A percentile compares a stretch with the other conserved stretches of the same genome.
Evolutionary conservation across 2,888 invertebrate genomes (phyloP).

Genomic region (Seira musarum): DNA sequence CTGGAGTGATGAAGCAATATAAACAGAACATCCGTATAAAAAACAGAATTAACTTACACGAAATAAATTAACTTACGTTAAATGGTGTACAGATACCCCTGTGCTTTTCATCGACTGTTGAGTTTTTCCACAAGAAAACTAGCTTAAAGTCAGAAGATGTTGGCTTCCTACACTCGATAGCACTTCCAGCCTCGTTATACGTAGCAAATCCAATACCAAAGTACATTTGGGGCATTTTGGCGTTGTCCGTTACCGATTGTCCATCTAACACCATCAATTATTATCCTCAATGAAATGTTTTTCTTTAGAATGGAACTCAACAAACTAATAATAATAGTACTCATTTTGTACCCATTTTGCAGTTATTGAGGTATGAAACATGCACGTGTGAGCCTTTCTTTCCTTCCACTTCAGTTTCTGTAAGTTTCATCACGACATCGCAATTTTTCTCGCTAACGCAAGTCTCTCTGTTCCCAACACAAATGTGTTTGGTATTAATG

Average conservation of each 20-base stretch:
- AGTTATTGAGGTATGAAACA: constrained; percentile 35
- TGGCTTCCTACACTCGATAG: constrained; percentile 15
- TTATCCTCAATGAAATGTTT: not conserved
- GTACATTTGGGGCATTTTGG: constrained; percentile 30
- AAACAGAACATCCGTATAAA: too few species aligned
- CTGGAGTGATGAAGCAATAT: too few species aligned
- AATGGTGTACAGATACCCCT: not conserved
- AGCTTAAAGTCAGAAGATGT: constrained; percentile 43
- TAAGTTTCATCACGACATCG: constrained; percentile 38
- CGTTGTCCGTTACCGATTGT: constrained; percentile 4
- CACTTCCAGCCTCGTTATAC: constrained; percentile 21
- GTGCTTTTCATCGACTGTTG: not conserved
- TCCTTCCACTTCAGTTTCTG: not conserved
- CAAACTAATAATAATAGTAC: not conserved
- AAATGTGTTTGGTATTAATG: constrained; percentile 9
- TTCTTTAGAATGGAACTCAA: too few species aligned
- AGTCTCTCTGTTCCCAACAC: constrained; percentile 40
- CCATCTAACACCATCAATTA: constrained; percentile 15
- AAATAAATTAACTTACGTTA: too few species aligned
- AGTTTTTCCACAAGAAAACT: constrained; percentile 42
- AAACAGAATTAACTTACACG: too few species aligned
- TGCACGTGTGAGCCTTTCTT: not conserved
- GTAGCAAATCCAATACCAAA: constrained; percentile 43
- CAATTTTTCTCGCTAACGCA: constrained; percentile 27
- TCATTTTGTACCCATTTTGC: constrained; percentile 22